Percentiles rank a stretch among this genome's conserved stretches.
phyloP scores from a whole-genome alignment of 2,888 invertebrate genomes.

The Sericinus montela region DNA sequence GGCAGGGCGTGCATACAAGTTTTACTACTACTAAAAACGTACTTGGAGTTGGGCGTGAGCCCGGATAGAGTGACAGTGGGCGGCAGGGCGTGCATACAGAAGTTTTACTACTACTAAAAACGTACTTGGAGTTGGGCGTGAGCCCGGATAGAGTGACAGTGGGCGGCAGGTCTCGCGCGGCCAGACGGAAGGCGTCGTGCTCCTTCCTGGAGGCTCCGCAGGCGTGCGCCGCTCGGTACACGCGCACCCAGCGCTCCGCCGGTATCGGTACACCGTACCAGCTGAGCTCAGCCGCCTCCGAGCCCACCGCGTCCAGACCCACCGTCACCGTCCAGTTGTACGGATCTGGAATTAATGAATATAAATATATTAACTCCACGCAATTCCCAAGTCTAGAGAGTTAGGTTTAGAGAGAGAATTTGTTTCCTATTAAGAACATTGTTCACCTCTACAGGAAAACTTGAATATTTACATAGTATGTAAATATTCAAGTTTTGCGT shows the following conservation, averaged over 20 bases:
- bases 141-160: conserved; percentile 54
- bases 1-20: too few relatives aligned
- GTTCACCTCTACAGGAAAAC: too few relatives aligned
- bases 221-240: conserved; percentile 87
- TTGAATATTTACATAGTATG: too few relatives aligned
- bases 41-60: too few relatives aligned
- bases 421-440: too few relatives aligned
- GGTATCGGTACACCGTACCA: conserved; percentile 94
- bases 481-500: too few relatives aligned
- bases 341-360: conserved; percentile 75
- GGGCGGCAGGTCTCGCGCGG: conserved; percentile 56
- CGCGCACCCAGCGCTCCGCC: conserved; percentile 93
- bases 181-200: conserved; percentile 63
- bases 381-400: too few relatives aligned
- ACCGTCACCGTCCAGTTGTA: conserved; percentile 90
- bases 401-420: too few relatives aligned
- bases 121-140: conserved; percentile 80
- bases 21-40: too few relatives aligned
- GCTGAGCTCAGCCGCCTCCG: conserved; percentile 86
- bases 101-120: too few relatives aligned
- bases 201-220: conserved; percentile 67
- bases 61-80: too few relatives aligned
- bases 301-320: conserved; percentile 86
- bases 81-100: too few relatives aligned
- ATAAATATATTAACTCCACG: not conserved